A percentile compares a stretch with the other conserved stretches of the same genome.
Evolutionary conservation across 2,797 vertebrate species (phyloP).

Genomic region (Pseudochaenichthys georgianus): DNA sequence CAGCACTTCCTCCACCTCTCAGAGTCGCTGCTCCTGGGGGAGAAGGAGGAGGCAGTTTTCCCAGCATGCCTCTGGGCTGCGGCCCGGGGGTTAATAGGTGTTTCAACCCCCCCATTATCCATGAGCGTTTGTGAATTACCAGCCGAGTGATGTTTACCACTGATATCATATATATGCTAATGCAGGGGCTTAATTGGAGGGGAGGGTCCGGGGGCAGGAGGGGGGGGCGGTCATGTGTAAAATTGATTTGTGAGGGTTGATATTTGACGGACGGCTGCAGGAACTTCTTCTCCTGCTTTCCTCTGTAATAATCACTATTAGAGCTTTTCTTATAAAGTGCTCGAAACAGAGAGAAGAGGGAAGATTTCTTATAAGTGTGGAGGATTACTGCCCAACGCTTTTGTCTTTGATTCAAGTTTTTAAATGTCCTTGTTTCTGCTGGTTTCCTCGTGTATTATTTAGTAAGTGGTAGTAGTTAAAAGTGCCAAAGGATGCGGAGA

Average conservation of each 20-base stretch:
- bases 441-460: slow-evolving; percentile 90
- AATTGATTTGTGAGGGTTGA: slow-evolving; percentile 97
- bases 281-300: slow-evolving; percentile 4
- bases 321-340: neutral
- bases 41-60: slow-evolving; percentile 87
- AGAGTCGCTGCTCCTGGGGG: slow-evolving; percentile 6
- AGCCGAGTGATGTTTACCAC: slow-evolving; percentile 95
- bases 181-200: slow-evolving; percentile 93
- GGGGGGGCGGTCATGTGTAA: slow-evolving; percentile 93
- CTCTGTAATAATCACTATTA: neutral
- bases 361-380: slow-evolving; percentile 3
- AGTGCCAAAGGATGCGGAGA: slow-evolving; percentile 89
- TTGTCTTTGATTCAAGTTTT: slow-evolving; percentile 75
- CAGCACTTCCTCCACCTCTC: slow-evolving; percentile 8
- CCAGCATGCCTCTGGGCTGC: slow-evolving; percentile 90
- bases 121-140: slow-evolving; percentile 92
- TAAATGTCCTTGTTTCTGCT: slow-evolving; percentile 84
- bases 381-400: slow-evolving; percentile 10
- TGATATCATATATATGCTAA: slow-evolving; percentile 99
- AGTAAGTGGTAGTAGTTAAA: slow-evolving; percentile 90
- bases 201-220: slow-evolving; percentile 90
- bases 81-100: slow-evolving; percentile 94
- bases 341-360: slow-evolving; percentile 2
- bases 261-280: slow-evolving; percentile 90
- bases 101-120: slow-evolving; percentile 95